A percentile compares a stretch with the other conserved stretches of the same genome.
Evolutionary conservation across 2,888 invertebrate species (phyloP).

Genomic region (Archips xylosteana): DNA sequence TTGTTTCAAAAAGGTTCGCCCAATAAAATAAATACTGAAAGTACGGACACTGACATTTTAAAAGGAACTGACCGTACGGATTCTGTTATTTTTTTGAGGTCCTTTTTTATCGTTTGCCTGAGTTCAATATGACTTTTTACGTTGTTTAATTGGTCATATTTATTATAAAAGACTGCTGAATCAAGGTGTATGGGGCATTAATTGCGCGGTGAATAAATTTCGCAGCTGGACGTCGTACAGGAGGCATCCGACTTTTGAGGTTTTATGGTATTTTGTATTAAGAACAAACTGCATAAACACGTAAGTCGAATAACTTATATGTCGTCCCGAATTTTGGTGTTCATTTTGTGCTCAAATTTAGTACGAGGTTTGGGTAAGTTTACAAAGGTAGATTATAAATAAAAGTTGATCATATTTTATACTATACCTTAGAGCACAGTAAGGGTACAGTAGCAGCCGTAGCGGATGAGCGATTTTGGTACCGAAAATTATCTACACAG

Average conservation of each 20-base stretch:
- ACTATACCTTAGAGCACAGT: neutral
- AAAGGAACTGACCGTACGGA: conserved; percentile 51
- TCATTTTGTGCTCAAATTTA: conserved; percentile 35
- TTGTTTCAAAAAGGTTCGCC: conserved; percentile 68
- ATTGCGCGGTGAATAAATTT: conserved; percentile 52
- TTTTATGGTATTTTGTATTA: conserved; percentile 39
- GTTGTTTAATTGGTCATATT: conserved; percentile 39
- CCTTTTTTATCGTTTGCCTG: conserved; percentile 14
- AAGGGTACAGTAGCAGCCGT: no score
- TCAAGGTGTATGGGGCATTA: conserved; percentile 47
- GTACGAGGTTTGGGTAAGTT: conserved; percentile 31
- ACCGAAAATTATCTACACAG: no score
- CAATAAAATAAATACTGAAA: conserved; percentile 67
- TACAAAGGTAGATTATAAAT: neutral
- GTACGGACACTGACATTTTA: conserved; percentile 62
- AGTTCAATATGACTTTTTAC: conserved; percentile 36
- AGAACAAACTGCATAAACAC: conserved; percentile 40
- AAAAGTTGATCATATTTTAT: conserved; percentile 9
- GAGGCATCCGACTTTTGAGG: conserved; percentile 17
- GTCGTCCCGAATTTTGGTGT: conserved; percentile 29
- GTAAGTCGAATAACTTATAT: conserved; percentile 40
- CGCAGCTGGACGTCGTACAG: conserved; percentile 51
- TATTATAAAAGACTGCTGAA: conserved; percentile 38
- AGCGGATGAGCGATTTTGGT: no score
- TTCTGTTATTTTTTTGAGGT: conserved; percentile 22